Evolutionary conservation across 2,888 invertebrate species (phyloP), one percentile per base, ranked within the genome.

Genomic region (Heliconius aoede): DNA sequence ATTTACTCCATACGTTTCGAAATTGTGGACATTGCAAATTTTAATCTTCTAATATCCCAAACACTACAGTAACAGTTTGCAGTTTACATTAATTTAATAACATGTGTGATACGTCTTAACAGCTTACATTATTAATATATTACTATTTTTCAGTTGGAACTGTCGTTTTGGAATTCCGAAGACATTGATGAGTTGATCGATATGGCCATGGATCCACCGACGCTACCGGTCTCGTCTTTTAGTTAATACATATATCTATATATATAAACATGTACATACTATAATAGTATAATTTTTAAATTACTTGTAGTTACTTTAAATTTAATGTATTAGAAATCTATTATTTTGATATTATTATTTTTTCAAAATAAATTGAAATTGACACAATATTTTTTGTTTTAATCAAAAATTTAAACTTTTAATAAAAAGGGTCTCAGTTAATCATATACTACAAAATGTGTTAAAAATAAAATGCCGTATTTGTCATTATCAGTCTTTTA

Each of bases 101-200:
- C 18, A 18, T 36, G 36, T 36, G 36, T 36, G 11, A 36, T 36
- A 36, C 11, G 36, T 36, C 11, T 36, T 36, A 3, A 36, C 15
- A 1, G 40, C 15, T 15, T 18, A 46, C 13, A 18, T 46, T 74
- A 18, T 24, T 32, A 13, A 65, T n/a, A 30, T n/a, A 36, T 67
- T 1, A 73, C 80, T 78, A 81, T 72, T 80, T 87, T 86, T 62
- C 89, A 93, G 91, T 77, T 92, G 87, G 94, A 94, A 82, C 83
- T 94, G 18, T 91, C 94, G 0, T 93, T 94, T 84, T 94, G 94
- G 93, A 93, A 91, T 79, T 85, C 90, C 0, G 92, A 93, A 4
- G 94, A 95, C 81, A 91, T 95, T 61, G 94, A 95, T 72, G 94
- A 94, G 15, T 84, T 94, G 2, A 92, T 95, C 28, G 95, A 95